Evolutionary conservation across 1,140 invertebrate genomes (phyloP).

Genomic region (Ceratina japonica): DNA sequence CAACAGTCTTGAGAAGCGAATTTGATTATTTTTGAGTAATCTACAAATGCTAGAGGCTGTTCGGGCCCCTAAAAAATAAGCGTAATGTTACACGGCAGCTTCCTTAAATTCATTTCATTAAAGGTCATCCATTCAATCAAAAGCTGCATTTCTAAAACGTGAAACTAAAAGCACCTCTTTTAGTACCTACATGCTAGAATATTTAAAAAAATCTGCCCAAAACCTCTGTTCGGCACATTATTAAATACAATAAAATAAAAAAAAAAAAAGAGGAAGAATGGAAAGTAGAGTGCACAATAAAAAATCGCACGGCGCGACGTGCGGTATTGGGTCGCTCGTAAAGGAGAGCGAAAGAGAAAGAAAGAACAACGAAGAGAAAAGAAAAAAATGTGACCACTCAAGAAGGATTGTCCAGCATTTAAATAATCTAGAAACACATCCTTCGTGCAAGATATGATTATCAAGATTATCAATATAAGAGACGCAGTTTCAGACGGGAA

Average conservation of each 20-base stretch:
- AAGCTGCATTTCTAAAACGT: constrained; percentile 63
- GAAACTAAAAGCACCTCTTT: constrained; percentile 73
- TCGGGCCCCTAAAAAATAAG: constrained; percentile 62
- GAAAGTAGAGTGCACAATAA: not conserved
- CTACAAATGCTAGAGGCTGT: constrained; percentile 51
- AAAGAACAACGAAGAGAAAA: constrained; percentile 46
- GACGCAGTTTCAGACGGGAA: constrained; percentile 28
- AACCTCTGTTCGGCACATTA: constrained; percentile 26
- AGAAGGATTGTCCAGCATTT: constrained; percentile 53
- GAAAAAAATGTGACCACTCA: constrained; percentile 64
- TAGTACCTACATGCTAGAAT: constrained; percentile 57
- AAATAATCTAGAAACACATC: constrained; percentile 52
- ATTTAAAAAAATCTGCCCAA: constrained; percentile 40
- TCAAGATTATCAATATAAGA: constrained; percentile 28
- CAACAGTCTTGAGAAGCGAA: constrained; percentile 52
- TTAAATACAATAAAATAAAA: constrained; percentile 27
- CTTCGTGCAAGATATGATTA: constrained; percentile 61
- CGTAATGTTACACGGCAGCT: constrained; percentile 62
- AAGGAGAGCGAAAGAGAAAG: not conserved
- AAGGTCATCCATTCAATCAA: constrained; percentile 11
- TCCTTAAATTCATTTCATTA: constrained; percentile 24
- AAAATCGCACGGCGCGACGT: not conserved
- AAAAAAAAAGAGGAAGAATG: not conserved
- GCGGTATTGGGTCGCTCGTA: constrained; percentile 33
- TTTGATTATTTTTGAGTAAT: constrained; percentile 46